Conservation (phyloP, 2,888 invertebrate genomes). For the Auanema freiburgensis region DNA sequence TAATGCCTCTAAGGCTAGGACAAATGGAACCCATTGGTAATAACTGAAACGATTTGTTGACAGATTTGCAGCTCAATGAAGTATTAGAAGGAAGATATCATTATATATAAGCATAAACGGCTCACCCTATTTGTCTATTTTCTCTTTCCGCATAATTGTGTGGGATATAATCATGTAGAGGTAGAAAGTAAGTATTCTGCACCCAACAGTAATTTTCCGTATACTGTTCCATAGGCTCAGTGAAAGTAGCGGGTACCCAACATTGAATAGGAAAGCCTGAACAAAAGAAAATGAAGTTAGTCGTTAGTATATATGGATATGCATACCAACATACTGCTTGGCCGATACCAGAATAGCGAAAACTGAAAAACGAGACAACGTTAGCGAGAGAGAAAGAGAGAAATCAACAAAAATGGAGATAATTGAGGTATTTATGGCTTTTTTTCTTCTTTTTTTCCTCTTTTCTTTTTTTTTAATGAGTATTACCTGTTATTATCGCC, state of each 20-base stretch:
- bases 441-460: slow-evolving; percentile 6
- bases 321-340: slow-evolving; percentile 63
- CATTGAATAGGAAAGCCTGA: slow-evolving; percentile 62
- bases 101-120: background rate
- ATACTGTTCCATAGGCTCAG: slow-evolving; percentile 65
- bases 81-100: background rate
- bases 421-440: slow-evolving; percentile 5
- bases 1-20: slow-evolving; percentile 63
- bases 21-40: slow-evolving; percentile 63
- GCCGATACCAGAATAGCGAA: slow-evolving; percentile 64
- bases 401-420: background rate
- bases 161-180: slow-evolving; percentile 64
- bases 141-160: slow-evolving; percentile 60
- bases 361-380: slow-evolving; percentile 48
- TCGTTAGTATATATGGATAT: background rate
- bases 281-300: slow-evolving; percentile 12
- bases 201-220: slow-evolving; percentile 65
- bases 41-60: slow-evolving; percentile 33
- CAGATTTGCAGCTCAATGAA: background rate
- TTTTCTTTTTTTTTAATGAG: background rate
- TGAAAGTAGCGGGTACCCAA: slow-evolving; percentile 65
- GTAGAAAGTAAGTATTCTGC: slow-evolving; percentile 64
- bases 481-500: slow-evolving; percentile 62
- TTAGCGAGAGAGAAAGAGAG: background rate
- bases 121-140: slow-evolving; percentile 63